phyloP scores from a whole-genome alignment of 2,888 invertebrate species.

The Pyrrhosoma nymphula region DNA sequence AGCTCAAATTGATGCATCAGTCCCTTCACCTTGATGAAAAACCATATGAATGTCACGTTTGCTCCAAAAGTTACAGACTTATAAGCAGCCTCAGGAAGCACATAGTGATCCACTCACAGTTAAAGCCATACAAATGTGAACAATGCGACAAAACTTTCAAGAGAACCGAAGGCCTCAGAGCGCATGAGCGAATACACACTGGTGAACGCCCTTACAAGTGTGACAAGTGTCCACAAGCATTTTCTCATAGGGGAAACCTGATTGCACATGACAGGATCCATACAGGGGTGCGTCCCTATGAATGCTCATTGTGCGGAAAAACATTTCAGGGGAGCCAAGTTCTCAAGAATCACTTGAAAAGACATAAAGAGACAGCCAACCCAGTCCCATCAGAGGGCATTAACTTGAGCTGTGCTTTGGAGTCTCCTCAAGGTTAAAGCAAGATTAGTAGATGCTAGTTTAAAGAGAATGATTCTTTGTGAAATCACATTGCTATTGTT shows the following conservation, averaged over 20 bases:
- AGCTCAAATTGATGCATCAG: not conserved
- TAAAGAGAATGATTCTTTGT: too few relatives aligned
- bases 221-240: slow-evolving; percentile 75
- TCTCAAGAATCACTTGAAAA: not conserved
- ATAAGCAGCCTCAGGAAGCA: not conserved
- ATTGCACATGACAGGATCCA: slow-evolving; percentile 81
- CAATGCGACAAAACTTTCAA: slow-evolving; percentile 52
- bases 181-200: slow-evolving; percentile 62
- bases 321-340: not conserved
- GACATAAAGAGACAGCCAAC: too few relatives aligned
- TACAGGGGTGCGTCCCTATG: slow-evolving; percentile 77
- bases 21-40: not conserved
- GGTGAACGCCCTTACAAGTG: slow-evolving; percentile 61
- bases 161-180: not conserved
- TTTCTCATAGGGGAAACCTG: slow-evolving; percentile 80
- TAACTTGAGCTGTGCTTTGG: too few relatives aligned
- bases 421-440: too few relatives aligned
- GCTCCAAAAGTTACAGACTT: not conserved
- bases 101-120: slow-evolving; percentile 10
- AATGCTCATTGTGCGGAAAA: not conserved
- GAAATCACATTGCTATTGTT: too few relatives aligned
- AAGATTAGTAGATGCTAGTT: too few relatives aligned
- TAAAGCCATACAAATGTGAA: not conserved
- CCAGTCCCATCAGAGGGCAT: too few relatives aligned
- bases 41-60: not conserved